A percentile compares a stretch with the other conserved stretches of the same genome.
Conservation (phyloP, 2,888 invertebrate genomes). For the Drosophila robusta region DNA sequence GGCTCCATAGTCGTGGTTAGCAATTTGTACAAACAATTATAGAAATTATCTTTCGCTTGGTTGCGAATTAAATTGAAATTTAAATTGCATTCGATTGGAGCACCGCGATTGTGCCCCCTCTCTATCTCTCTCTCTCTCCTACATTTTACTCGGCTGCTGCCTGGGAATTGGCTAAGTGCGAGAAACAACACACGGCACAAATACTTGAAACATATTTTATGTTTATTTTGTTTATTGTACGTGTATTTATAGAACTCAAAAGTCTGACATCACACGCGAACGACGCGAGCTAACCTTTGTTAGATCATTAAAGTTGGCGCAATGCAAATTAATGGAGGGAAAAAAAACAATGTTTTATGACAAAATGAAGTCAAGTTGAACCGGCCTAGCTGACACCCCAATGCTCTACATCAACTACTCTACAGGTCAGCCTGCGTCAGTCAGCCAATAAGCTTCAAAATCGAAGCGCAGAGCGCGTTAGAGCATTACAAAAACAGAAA, state of each 20-base stretch:
- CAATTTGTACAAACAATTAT: slow-evolving; percentile 80
- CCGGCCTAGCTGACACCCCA: slow-evolving; percentile 22
- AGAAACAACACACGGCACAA: slow-evolving; percentile 30
- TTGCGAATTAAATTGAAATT: slow-evolving; percentile 80
- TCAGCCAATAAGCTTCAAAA: slow-evolving; percentile 4
- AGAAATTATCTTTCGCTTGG: slow-evolving; percentile 79
- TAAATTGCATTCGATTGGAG: slow-evolving; percentile 75
- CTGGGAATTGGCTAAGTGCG: slow-evolving; percentile 47
- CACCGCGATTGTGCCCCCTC: slow-evolving; percentile 53
- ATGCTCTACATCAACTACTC: slow-evolving; percentile 30
- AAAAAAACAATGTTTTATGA: slow-evolving; percentile 38
- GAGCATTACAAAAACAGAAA: slow-evolving; percentile 24
- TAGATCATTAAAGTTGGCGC: slow-evolving; percentile 55
- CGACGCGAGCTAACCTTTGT: slow-evolving; percentile 61
- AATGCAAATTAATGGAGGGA: slow-evolving; percentile 48
- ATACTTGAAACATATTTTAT: slow-evolving; percentile 43
- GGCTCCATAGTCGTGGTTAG: slow-evolving; percentile 66
- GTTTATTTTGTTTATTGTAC: slow-evolving; percentile 33
- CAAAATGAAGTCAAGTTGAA: slow-evolving; percentile 60
- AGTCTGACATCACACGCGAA: slow-evolving; percentile 70
- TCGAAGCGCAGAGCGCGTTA: slow-evolving; percentile 31
- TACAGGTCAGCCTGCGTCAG: slow-evolving; percentile 16
- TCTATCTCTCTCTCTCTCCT: slow-evolving; percentile 24
- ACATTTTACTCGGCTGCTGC: slow-evolving; percentile 1
- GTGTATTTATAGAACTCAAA: slow-evolving; percentile 69